A percentile compares a stretch with the other conserved stretches of the same genome.
phyloP scores from a whole-genome alignment of 2,113 vertebrate species.

The Corydoras maculifer region DNA sequence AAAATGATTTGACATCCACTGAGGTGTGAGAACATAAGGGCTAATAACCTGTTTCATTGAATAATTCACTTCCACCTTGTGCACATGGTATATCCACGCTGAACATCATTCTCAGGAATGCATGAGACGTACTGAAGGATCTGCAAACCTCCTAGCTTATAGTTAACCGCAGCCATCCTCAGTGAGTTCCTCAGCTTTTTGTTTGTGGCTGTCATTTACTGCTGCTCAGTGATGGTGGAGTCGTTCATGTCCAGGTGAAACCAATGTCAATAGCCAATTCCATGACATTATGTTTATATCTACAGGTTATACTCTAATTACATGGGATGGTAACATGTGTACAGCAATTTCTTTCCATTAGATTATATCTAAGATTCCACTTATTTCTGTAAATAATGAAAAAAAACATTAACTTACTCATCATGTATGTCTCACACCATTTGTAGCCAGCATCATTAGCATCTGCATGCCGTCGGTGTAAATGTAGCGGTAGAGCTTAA shows the following conservation, averaged over 20 bases:
- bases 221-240: slow-evolving; percentile 12
- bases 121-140: slow-evolving; percentile 44
- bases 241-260: slow-evolving; percentile 30
- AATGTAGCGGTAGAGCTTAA: slow-evolving; percentile 1
- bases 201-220: slow-evolving; percentile 27
- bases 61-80: not conserved
- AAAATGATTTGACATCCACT: slow-evolving; percentile 3
- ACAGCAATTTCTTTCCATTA: too few species aligned
- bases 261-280: slow-evolving; percentile 27
- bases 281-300: slow-evolving; percentile 18
- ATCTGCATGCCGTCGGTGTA: slow-evolving; percentile 17
- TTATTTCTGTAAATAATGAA: slow-evolving; percentile 58
- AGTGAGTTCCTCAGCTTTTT: slow-evolving; percentile 20
- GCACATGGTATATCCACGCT: slow-evolving; percentile 21
- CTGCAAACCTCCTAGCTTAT: slow-evolving; percentile 37
- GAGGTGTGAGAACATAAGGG: slow-evolving; percentile 30
- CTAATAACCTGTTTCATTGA: slow-evolving; percentile 24
- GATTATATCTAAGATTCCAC: too few species aligned
- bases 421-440: slow-evolving; percentile 1
- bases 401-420: slow-evolving; percentile 24
- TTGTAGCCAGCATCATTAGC: slow-evolving; percentile 9
- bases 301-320: not conserved
- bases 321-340: too few species aligned
- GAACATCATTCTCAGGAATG: slow-evolving; percentile 64
- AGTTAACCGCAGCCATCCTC: slow-evolving; percentile 31